Conservation (phyloP, 2,888 invertebrate species). For the Rhaphigaster nebulosa region DNA sequence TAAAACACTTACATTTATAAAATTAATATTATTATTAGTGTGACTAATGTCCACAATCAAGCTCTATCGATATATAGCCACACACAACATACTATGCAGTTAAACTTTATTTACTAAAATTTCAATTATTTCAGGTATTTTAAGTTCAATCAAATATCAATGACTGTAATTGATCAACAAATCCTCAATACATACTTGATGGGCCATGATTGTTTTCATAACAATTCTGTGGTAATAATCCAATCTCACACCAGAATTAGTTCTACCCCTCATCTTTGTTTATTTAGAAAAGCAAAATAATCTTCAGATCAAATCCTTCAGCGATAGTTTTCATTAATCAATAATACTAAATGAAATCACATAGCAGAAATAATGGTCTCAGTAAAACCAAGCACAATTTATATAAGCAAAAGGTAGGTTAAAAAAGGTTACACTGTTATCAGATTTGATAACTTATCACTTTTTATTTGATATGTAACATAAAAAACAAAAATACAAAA, state of each 20-base stretch:
- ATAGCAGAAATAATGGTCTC: not conserved
- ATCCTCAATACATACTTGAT: constrained; percentile 73
- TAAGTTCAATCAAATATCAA: not conserved
- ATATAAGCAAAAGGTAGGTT: not conserved
- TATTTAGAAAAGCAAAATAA: not conserved
- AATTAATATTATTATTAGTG: not conserved
- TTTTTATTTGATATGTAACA: constrained; percentile 26
- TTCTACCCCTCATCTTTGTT: constrained; percentile 70
- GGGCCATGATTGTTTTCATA: constrained; percentile 91
- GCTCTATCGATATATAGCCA: too few species aligned
- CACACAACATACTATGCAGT: not conserved
- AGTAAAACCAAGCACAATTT: not conserved
- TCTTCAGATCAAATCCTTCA: not conserved
- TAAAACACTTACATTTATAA: not conserved
- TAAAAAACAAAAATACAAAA: constrained; percentile 14
- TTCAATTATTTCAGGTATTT: not conserved
- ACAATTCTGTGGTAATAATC: constrained; percentile 97
- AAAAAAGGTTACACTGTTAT: constrained; percentile 29
- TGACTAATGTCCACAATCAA: too few species aligned
- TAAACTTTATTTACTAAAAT: too few species aligned
- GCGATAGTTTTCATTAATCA: not conserved
- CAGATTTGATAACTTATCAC: constrained; percentile 20
- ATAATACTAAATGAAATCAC: not conserved
- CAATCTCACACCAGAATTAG: constrained; percentile 91
- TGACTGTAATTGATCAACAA: not conserved